These are phyloP conservation scores for Apis laboriosa DNA, from an alignment of 1,140 invertebrate genomes.

Conservation along the genomic window DNA sequence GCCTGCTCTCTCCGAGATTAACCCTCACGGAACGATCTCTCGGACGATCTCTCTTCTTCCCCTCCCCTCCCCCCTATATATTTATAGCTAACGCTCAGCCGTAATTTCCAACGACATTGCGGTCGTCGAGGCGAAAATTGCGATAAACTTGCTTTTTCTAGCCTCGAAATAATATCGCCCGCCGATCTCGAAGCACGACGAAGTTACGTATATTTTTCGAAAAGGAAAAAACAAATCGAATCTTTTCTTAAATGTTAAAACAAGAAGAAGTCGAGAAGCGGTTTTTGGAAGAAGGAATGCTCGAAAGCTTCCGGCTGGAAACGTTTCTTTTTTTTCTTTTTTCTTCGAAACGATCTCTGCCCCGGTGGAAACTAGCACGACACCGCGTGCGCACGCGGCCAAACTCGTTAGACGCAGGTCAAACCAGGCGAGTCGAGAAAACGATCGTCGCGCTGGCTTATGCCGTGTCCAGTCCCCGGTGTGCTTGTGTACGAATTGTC, in stretches of 20 bases:
- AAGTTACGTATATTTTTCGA: no score
- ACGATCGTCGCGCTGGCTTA: neutral
- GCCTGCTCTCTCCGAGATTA: neutral
- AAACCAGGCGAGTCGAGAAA: slow-evolving; percentile 13
- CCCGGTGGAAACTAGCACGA: slow-evolving; percentile 27
- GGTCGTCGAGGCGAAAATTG: neutral
- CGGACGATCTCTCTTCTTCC: neutral
- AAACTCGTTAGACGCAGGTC: slow-evolving; percentile 36
- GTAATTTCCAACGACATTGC: neutral
- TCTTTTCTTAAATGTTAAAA: no score
- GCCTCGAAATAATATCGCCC: neutral
- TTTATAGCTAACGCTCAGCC: neutral
- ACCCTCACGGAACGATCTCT: neutral
- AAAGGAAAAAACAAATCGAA: no score
- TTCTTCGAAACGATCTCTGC: neutral
- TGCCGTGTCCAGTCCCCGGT: neutral
- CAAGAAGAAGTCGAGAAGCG: no score
- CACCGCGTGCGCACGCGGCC: neutral
- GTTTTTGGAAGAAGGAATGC: no score
- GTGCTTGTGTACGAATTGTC: slow-evolving; percentile 27
- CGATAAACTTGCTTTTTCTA: neutral
- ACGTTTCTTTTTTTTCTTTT: no score
- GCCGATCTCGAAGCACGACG: no score
- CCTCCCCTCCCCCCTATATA: neutral
- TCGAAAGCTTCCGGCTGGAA: no score